Percentiles rank a stretch among this genome's conserved stretches.
Evolutionary conservation across 2,797 vertebrate species (phyloP).

Genomic region (Sciurus vulgaris): DNA sequence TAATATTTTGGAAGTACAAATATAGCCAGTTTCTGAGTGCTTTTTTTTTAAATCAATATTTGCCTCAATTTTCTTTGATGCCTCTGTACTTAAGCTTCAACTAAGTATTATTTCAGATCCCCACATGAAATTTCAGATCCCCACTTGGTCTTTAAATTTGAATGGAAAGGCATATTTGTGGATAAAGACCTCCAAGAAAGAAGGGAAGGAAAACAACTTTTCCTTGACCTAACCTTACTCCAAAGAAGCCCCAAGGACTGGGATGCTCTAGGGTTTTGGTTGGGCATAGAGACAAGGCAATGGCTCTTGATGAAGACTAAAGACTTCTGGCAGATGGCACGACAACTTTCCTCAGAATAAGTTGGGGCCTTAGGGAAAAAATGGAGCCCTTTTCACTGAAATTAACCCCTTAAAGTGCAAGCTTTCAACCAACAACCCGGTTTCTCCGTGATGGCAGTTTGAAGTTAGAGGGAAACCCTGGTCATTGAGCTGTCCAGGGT

Average conservation of each 20-base stretch:
- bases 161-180: background rate
- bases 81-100: background rate
- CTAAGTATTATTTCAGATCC: background rate
- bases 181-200: background rate
- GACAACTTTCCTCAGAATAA: background rate
- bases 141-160: background rate
- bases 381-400: background rate
- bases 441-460: background rate
- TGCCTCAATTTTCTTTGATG: background rate
- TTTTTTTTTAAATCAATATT: background rate
- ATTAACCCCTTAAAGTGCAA: background rate
- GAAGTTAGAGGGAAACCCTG: background rate
- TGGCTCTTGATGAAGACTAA: background rate
- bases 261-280: slow-evolving; percentile 5
- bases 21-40: background rate
- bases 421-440: background rate
- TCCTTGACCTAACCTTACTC: background rate
- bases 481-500: slow-evolving; percentile 77
- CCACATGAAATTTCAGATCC: background rate
- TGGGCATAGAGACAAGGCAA: background rate
- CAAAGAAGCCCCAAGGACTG: background rate
- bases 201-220: background rate
- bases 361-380: background rate
- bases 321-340: background rate
- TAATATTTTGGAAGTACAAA: slow-evolving; percentile 25